phyloP scores from a whole-genome alignment of 2,113 vertebrate genomes.

The Theristicus caerulescens region DNA sequence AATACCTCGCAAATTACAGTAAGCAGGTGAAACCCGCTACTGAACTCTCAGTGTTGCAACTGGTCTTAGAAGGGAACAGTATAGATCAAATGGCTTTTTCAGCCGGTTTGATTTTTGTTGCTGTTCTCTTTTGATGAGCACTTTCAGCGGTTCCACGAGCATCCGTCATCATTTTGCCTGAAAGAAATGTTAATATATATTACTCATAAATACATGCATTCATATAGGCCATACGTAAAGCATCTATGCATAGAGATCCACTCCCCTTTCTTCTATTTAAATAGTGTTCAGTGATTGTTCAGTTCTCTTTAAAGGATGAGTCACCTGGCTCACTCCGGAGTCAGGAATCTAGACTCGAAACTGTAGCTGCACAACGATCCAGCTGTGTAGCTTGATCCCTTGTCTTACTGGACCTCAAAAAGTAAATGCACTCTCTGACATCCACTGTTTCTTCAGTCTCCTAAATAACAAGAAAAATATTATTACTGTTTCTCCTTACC shows the following conservation, averaged over 20 bases:
- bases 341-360: not conserved
- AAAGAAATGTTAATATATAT: not conserved
- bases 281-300: not conserved
- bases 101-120: not conserved
- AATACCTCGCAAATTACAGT: not conserved
- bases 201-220: not conserved
- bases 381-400: not conserved
- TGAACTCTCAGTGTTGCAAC: not conserved
- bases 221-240: not conserved
- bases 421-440: not conserved
- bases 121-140: not conserved
- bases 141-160: accelerated
- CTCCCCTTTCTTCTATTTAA: not conserved
- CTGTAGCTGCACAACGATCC: not conserved
- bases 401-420: not conserved
- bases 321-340: slow-evolving; percentile 1
- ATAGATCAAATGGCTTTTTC: not conserved
- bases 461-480: not conserved
- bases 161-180: not conserved
- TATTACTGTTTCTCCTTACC: not conserved
- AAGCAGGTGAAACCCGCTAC: not conserved
- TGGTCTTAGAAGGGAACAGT: not conserved
- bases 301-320: slow-evolving; percentile 10
- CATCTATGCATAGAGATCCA: not conserved
- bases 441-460: not conserved